Evolutionary conservation across 1,140 invertebrate genomes (phyloP).

Genomic region (Scaptomyza pallida): DNA sequence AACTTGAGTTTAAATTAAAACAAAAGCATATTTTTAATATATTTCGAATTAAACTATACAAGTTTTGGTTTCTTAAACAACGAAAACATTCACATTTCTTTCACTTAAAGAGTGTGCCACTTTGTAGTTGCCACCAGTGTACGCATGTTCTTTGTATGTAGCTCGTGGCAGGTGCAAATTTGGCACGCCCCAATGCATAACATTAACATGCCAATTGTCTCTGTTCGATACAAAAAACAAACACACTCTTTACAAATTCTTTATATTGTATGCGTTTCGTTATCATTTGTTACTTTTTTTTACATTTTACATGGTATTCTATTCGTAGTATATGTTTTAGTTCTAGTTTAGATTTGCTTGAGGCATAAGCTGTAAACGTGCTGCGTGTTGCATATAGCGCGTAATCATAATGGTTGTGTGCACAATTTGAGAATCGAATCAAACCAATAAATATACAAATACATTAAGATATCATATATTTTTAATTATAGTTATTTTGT

Average conservation of each 20-base stretch:
- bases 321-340: background rate
- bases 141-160: background rate
- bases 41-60: no score
- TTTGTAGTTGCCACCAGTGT: slow-evolving; percentile 37
- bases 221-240: slow-evolving; percentile 21
- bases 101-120: no score
- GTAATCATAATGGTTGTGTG: background rate
- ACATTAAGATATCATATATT: no score
- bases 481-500: slow-evolving; percentile 46
- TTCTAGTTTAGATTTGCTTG: slow-evolving; percentile 1
- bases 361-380: background rate
- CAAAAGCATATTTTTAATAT: background rate
- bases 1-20: background rate
- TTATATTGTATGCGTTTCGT: slow-evolving; percentile 4
- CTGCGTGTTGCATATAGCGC: background rate
- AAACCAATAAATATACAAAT: slow-evolving; percentile 22
- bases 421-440: slow-evolving; percentile 3
- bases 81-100: no score
- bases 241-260: slow-evolving; percentile 1
- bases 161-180: slow-evolving; percentile 20
- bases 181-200: slow-evolving; percentile 35
- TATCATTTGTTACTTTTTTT: background rate
- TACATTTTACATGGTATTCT: background rate
- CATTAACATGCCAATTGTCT: slow-evolving; percentile 37
- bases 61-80: no score